Percentiles rank a stretch among this genome's conserved stretches.
Conservation (phyloP, 2,888 invertebrate genomes). For the Watsonalla binaria region DNA sequence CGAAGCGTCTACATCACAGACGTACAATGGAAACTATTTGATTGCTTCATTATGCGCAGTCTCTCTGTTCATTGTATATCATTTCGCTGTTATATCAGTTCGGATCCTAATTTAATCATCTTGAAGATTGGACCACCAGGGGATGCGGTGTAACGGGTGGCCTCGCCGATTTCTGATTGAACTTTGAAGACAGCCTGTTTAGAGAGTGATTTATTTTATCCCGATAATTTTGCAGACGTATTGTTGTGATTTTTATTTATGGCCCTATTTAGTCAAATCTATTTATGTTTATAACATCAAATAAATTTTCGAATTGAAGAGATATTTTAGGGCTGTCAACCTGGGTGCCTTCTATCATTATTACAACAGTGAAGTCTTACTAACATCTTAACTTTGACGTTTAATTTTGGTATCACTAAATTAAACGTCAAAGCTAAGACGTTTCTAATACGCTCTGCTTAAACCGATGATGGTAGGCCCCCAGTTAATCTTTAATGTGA, state of each 20-base stretch:
- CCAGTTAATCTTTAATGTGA: too few species aligned
- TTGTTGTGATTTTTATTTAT: slow-evolving; percentile 6
- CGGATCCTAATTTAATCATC: slow-evolving; percentile 76
- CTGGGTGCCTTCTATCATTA: too few species aligned
- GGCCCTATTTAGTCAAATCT: background rate
- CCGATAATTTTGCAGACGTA: slow-evolving; percentile 24
- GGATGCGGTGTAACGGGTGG: slow-evolving; percentile 59
- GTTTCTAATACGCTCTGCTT: too few species aligned
- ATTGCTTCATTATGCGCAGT: slow-evolving; percentile 75
- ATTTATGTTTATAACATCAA: background rate
- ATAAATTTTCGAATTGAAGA: too few species aligned
- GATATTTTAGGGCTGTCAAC: too few species aligned
- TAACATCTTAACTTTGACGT: too few species aligned
- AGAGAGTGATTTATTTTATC: slow-evolving; percentile 41
- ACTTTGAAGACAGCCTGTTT: slow-evolving; percentile 52
- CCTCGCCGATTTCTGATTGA: slow-evolving; percentile 55
- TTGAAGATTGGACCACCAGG: slow-evolving; percentile 76
- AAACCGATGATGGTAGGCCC: too few species aligned
- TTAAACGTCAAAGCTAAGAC: too few species aligned
- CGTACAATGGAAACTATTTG: slow-evolving; percentile 68
- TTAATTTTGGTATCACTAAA: too few species aligned
- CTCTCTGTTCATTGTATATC: slow-evolving; percentile 71
- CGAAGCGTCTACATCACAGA: slow-evolving; percentile 31
- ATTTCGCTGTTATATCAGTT: slow-evolving; percentile 74
- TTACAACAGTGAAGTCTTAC: too few species aligned